Conservation (phyloP, 2,113 vertebrate species). For the Chionomys nivalis region DNA sequence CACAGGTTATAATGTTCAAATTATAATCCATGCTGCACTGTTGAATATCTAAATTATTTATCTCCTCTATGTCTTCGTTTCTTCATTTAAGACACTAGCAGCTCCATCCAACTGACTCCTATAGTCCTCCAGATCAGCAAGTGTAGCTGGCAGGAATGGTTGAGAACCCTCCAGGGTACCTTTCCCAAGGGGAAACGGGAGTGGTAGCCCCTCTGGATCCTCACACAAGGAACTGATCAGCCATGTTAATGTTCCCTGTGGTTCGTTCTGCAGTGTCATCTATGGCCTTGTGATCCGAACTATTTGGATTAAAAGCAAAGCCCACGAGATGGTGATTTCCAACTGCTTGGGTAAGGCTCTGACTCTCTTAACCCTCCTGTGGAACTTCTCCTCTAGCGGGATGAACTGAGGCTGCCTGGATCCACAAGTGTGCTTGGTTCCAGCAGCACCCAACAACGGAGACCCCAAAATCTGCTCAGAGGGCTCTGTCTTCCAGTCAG, state of each 20-base stretch:
- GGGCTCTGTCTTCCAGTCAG: not conserved
- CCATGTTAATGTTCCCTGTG: not conserved
- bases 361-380: not conserved
- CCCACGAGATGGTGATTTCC: slow-evolving; percentile 80
- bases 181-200: no score
- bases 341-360: slow-evolving; percentile 85
- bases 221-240: not conserved
- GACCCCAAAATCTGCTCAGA: not conserved
- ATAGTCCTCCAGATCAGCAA: not conserved
- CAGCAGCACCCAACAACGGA: not conserved
- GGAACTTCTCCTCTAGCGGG: not conserved
- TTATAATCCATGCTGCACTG: not conserved
- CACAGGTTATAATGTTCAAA: not conserved
- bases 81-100: not conserved
- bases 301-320: slow-evolving; percentile 89
- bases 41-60: not conserved
- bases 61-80: not conserved
- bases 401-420: not conserved
- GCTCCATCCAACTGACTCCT: not conserved
- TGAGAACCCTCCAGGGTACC: not conserved
- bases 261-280: slow-evolving; percentile 79
- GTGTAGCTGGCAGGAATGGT: fast-evolving
- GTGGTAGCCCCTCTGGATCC: not conserved
- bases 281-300: slow-evolving; percentile 88
- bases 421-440: not conserved